These are phyloP conservation scores for Tragulus kanchil DNA, from an alignment of 2,113 vertebrate genomes.

Conservation along the genomic window DNA sequence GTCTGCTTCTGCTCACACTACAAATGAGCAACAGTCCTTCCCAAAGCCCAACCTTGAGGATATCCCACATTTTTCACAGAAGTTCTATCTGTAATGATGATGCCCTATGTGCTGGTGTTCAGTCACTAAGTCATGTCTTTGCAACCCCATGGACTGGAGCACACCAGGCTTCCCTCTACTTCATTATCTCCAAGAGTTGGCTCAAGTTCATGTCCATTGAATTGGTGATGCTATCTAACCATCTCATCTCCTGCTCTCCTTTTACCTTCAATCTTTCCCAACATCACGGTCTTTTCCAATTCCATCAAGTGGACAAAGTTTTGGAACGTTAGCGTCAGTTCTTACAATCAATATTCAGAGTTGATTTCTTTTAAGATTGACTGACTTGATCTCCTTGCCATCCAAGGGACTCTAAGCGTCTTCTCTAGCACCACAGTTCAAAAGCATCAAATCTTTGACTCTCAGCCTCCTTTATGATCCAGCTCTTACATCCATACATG, in stretches of 20 bases:
- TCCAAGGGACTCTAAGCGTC: not conserved
- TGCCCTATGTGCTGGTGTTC: not conserved
- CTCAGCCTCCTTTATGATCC: not conserved
- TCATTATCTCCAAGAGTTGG: not conserved
- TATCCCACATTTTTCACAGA: not conserved
- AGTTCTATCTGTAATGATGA: not conserved
- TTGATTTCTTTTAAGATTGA: not conserved
- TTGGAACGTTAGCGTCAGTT: not conserved
- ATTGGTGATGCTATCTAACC: not conserved
- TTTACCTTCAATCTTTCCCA: not conserved
- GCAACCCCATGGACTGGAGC: rapidly evolving
- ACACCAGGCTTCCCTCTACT: not conserved
- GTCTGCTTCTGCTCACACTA: not conserved
- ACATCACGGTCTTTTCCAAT: not conserved
- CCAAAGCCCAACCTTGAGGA: not conserved
- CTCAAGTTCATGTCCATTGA: not conserved
- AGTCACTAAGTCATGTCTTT: not conserved
- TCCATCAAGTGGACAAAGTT: not conserved
- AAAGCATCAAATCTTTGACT: not conserved
- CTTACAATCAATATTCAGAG: not conserved
- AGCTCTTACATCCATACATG: not conserved
- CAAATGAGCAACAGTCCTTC: not conserved
- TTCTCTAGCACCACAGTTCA: not conserved
- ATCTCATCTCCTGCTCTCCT: not conserved
- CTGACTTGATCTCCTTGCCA: not conserved